phyloP scores from a whole-genome alignment of 2,888 invertebrate genomes.

The Hoplodrina blanda region DNA sequence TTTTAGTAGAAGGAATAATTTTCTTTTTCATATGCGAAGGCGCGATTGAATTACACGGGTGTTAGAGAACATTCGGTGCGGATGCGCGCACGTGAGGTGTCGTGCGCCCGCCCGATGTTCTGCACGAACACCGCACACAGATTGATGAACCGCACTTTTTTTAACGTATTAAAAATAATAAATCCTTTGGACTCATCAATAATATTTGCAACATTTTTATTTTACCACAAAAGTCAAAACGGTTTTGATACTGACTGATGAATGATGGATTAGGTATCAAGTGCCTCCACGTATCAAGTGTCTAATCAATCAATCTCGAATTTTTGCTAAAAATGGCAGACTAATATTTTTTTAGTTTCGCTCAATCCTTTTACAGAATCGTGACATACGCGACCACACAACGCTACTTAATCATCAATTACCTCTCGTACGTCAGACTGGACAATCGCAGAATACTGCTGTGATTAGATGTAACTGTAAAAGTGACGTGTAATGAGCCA shows the following conservation, averaged over 20 bases:
- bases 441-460: slow-evolving; percentile 69
- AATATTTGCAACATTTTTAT: slow-evolving; percentile 29
- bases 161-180: slow-evolving; percentile 41
- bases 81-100: slow-evolving; percentile 72
- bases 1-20: slow-evolving; percentile 64
- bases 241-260: slow-evolving; percentile 43
- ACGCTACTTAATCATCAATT: slow-evolving; percentile 64
- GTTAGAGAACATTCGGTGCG: slow-evolving; percentile 77
- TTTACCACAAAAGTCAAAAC: slow-evolving; percentile 35
- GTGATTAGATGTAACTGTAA: slow-evolving; percentile 82
- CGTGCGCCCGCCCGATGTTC: slow-evolving; percentile 53
- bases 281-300: slow-evolving; percentile 9
- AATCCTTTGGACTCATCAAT: slow-evolving; percentile 47
- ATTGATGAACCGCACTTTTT: slow-evolving; percentile 66
- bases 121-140: slow-evolving; percentile 67
- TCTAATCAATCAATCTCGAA: slow-evolving; percentile 44
- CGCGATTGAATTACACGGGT: slow-evolving; percentile 81
- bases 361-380: slow-evolving; percentile 26
- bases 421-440: slow-evolving; percentile 65
- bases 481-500: slow-evolving; percentile 80
- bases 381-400: slow-evolving; percentile 49
- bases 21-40: slow-evolving; percentile 66
- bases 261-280: slow-evolving; percentile 30
- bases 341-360: slow-evolving; percentile 23
- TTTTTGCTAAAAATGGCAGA: slow-evolving; percentile 21